Conservation (phyloP, 2,797 vertebrate genomes). For the Myotis findleyi region DNA sequence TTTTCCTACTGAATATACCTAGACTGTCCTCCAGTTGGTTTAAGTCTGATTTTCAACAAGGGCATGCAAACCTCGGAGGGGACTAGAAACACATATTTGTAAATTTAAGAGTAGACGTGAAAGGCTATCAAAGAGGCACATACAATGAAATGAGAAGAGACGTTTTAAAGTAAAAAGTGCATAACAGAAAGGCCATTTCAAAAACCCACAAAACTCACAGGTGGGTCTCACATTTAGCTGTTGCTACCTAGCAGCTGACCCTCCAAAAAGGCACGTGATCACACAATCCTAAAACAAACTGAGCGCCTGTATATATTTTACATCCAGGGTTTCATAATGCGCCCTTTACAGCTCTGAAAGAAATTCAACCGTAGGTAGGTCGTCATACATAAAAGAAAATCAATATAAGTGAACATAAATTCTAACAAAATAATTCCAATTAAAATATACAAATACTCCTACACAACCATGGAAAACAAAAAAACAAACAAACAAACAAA, state of each 20-base stretch:
- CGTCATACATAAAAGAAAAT: background rate
- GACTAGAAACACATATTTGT: background rate
- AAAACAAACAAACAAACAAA: background rate
- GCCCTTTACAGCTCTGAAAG: background rate
- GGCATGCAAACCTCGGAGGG: background rate
- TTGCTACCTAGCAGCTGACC: background rate
- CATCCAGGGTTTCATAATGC: background rate
- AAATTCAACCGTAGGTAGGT: background rate
- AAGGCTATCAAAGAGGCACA: background rate
- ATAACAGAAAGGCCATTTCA: background rate
- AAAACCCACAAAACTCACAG: background rate
- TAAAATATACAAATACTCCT: background rate
- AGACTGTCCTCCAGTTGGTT: background rate
- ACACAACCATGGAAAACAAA: background rate
- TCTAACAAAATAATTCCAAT: background rate
- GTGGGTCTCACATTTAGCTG: background rate
- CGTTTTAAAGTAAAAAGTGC: background rate
- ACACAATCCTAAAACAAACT: background rate
- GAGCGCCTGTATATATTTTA: background rate
- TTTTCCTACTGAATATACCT: background rate
- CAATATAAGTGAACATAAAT: background rate
- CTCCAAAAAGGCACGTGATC: background rate
- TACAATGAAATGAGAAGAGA: background rate
- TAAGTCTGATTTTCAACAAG: background rate
- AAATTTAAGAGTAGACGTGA: background rate